phyloP scores from a whole-genome alignment of 2,113 vertebrate species.

The Ageneiosus marmoratus region DNA sequence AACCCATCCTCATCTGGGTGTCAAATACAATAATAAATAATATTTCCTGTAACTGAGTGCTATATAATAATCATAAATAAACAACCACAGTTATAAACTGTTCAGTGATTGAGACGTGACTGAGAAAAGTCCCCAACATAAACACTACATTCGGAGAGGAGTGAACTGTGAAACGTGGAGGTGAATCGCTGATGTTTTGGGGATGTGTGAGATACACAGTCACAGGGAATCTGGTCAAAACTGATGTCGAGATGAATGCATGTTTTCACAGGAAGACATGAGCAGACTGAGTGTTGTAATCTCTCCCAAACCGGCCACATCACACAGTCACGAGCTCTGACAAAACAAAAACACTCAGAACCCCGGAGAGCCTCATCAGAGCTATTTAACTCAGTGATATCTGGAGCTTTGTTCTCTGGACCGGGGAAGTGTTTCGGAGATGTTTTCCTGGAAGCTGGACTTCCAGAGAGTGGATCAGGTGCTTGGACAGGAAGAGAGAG shows the following conservation, averaged over 20 bases:
- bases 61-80: too few relatives aligned
- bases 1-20: too few relatives aligned
- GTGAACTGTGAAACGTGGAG: too few relatives aligned
- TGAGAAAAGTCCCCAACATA: too few relatives aligned
- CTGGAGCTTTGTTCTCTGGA: background rate
- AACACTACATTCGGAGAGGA: too few relatives aligned
- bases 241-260: conserved; percentile 2
- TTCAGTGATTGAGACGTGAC: too few relatives aligned
- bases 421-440: background rate
- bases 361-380: background rate
- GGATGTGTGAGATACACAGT: too few relatives aligned
- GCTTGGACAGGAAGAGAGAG: background rate
- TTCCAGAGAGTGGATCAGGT: background rate
- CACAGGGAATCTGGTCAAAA: too few relatives aligned
- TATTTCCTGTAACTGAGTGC: too few relatives aligned
- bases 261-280: conserved; percentile 1
- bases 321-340: background rate
- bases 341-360: background rate
- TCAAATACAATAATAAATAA: too few relatives aligned
- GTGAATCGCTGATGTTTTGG: too few relatives aligned
- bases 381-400: background rate
- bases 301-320: background rate
- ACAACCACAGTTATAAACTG: too few relatives aligned
- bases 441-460: background rate
- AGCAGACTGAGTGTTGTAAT: background rate